Conservation (phyloP, 2,888 invertebrate species). For the Meta bourneti region DNA sequence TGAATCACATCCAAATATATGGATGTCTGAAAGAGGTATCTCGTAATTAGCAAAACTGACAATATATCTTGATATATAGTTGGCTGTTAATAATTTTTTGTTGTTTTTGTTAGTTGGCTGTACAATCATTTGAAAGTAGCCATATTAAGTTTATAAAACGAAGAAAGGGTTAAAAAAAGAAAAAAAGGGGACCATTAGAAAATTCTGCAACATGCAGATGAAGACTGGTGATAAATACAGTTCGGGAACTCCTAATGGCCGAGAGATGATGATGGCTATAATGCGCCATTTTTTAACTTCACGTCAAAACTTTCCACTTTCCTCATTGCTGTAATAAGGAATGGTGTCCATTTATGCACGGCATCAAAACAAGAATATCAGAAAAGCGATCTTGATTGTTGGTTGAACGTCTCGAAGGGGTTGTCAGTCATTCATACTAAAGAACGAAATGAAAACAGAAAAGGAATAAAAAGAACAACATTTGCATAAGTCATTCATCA, state of each 20-base stretch:
- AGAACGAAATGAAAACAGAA: constrained; percentile 42
- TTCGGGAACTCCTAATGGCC: background rate
- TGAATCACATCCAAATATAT: too few relatives aligned
- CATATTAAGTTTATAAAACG: background rate
- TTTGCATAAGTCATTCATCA: constrained; percentile 76
- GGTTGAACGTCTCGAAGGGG: background rate
- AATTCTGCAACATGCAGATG: background rate
- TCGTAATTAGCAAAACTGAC: too few relatives aligned
- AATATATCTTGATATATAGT: too few relatives aligned
- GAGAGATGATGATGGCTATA: background rate
- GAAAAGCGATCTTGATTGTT: constrained; percentile 50
- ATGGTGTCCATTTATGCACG: background rate
- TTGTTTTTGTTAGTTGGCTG: too few relatives aligned
- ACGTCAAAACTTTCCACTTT: background rate
- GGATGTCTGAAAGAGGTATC: too few relatives aligned
- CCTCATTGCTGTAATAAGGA: background rate
- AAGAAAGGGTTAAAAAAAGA: background rate
- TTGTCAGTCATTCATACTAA: constrained; percentile 27
- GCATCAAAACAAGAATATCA: constrained; percentile 30
- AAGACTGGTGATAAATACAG: background rate
- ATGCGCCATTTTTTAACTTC: background rate
- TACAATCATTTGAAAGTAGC: background rate
- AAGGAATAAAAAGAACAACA: constrained; percentile 20
- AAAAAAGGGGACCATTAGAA: background rate
- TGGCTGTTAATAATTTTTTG: too few relatives aligned